These are phyloP conservation scores for Bovichtus diacanthus DNA, from an alignment of 2,797 vertebrate species.

Conservation along the genomic window DNA sequence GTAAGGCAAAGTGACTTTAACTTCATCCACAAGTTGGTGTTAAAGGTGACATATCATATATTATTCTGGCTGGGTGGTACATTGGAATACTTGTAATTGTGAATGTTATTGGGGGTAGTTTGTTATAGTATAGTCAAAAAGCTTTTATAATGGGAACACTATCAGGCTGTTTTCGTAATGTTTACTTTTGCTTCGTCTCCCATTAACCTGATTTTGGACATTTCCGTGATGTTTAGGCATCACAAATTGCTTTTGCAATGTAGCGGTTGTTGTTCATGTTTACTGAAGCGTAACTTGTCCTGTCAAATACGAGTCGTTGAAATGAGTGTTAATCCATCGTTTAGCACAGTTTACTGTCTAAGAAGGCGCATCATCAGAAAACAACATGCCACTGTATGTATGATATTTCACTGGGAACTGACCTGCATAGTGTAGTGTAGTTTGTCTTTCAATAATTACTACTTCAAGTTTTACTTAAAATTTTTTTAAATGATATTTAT, in stretches of 20 bases:
- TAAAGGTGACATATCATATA: neutral
- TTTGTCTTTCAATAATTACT: neutral
- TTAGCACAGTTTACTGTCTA: neutral
- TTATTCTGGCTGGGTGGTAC: neutral
- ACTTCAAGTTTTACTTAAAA: neutral
- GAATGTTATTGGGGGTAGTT: neutral
- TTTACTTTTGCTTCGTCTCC: neutral
- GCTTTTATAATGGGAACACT: neutral
- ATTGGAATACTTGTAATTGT: neutral
- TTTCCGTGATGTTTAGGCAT: neutral
- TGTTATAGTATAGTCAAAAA: neutral
- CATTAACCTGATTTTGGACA: neutral
- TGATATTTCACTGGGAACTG: neutral
- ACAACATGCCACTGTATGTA: neutral
- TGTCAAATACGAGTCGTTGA: neutral
- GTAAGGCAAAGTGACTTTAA: slow-evolving; percentile 26
- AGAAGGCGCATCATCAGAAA: neutral
- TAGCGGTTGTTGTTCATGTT: neutral
- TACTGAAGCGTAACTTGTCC: neutral
- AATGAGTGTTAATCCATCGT: neutral
- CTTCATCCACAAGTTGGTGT: slow-evolving; percentile 13
- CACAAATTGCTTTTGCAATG: neutral
- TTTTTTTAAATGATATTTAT: neutral
- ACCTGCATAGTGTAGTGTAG: neutral
- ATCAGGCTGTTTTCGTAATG: slow-evolving; percentile 5